phyloP scores from a whole-genome alignment of 2,888 invertebrate species.

The Amiota minor region DNA sequence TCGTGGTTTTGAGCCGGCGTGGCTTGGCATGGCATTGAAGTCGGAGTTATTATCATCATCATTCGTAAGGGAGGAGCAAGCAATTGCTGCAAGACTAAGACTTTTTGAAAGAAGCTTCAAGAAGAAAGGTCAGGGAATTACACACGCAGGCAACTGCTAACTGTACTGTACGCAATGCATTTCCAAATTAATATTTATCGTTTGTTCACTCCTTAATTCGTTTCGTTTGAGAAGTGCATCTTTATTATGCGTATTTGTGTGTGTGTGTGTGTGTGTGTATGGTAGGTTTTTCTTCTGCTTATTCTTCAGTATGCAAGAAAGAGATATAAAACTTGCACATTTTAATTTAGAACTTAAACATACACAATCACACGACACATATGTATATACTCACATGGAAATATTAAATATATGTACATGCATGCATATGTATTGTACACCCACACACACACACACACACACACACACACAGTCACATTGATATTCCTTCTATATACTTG shows the following conservation, averaged over 20 bases:
- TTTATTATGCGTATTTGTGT: neutral
- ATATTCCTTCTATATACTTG: neutral
- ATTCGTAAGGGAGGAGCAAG: neutral
- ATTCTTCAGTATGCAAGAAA: neutral
- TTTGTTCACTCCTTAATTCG: neutral
- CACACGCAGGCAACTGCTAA: neutral
- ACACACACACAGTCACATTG: neutral
- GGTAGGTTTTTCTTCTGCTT: no score
- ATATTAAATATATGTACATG: neutral
- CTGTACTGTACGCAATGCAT: neutral
- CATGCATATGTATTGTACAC: conserved; percentile 5
- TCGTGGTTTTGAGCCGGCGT: neutral
- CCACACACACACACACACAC: neutral
- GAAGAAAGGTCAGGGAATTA: neutral
- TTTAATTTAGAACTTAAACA: neutral
- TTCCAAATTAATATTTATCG: conserved; percentile 10
- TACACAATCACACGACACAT: neutral
- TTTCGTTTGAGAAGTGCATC: conserved; percentile 8
- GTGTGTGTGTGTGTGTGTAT: neutral
- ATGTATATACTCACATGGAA: neutral
- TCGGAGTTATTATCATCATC: neutral
- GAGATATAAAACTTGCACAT: conserved; percentile 10
- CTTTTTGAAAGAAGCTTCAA: neutral
- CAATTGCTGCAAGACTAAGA: conserved; percentile 3
- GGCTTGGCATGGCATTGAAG: no score